These are phyloP conservation scores for Aythya baeri DNA, from an alignment of 2,113 vertebrate genomes.

Conservation along the genomic window DNA sequence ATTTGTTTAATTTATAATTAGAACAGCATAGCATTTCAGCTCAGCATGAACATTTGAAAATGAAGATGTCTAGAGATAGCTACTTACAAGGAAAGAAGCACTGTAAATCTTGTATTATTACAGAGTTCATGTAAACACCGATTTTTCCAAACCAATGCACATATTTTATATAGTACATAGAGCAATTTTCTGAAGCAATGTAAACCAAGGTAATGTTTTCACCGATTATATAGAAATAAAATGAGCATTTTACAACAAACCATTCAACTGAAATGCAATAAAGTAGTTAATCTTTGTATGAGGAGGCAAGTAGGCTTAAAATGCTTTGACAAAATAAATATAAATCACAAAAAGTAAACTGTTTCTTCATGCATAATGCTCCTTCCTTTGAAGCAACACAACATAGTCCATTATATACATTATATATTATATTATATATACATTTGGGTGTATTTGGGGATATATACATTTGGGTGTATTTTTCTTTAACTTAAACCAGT, in stretches of 20 bases:
- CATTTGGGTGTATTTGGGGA: not conserved
- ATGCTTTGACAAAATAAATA: constrained; percentile 4
- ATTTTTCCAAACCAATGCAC: constrained; percentile 12
- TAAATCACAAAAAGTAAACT: not conserved
- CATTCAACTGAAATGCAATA: not conserved
- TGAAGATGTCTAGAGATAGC: not conserved
- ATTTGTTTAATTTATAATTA: constrained; percentile 54
- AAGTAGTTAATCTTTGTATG: not conserved
- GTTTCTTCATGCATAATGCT: not conserved
- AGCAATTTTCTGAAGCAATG: constrained; percentile 2
- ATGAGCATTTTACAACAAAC: not conserved
- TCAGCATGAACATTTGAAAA: constrained; percentile 10
- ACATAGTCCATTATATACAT: not conserved
- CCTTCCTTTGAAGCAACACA: not conserved
- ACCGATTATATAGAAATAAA: constrained; percentile 15
- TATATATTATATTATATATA: not conserved
- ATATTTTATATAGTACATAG: not conserved
- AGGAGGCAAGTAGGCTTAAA: not conserved
- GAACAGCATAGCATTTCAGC: constrained; percentile 43
- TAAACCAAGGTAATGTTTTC: not conserved
- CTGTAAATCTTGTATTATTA: constrained; percentile 35
- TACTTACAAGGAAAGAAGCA: constrained; percentile 31
- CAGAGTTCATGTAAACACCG: not conserved
- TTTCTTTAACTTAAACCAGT: not conserved
- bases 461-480: no score